Conservation (phyloP, 2,797 vertebrate species). For the Rhynchotus rufescens region DNA sequence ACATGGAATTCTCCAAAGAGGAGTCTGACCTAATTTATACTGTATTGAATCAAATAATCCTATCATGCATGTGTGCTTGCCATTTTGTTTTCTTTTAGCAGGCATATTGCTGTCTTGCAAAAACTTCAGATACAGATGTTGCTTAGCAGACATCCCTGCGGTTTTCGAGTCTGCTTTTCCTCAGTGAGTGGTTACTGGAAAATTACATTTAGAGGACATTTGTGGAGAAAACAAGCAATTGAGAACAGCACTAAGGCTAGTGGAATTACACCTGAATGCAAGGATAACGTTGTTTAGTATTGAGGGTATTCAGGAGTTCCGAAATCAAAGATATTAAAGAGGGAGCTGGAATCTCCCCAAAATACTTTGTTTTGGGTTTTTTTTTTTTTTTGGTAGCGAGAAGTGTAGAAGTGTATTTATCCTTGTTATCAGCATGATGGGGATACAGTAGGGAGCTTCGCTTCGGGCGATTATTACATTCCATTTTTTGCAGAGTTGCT, state of each 20-base stretch:
- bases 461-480: neutral
- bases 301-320: neutral
- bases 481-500: slow-evolving; percentile 26
- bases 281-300: neutral
- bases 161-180: slow-evolving; percentile 19
- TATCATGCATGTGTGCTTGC: slow-evolving; percentile 28
- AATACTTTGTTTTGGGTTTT: neutral
- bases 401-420: neutral
- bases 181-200: neutral
- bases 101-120: slow-evolving; percentile 20
- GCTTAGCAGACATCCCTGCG: neutral
- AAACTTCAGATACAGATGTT: slow-evolving; percentile 11
- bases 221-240: neutral
- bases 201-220: slow-evolving; percentile 11
- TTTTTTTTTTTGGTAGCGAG: neutral
- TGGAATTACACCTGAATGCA: neutral
- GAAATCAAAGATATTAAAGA: neutral
- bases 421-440: neutral
- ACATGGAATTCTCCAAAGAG: slow-evolving; percentile 57
- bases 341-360: neutral
- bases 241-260: neutral
- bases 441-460: slow-evolving; percentile 26
- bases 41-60: slow-evolving; percentile 55
- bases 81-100: slow-evolving; percentile 21
- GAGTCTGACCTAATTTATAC: slow-evolving; percentile 65